Evolutionary conservation across 2,797 vertebrate species (phyloP), one percentile per base, ranked within the genome.

Genomic region (Crax fasciolata): DNA sequence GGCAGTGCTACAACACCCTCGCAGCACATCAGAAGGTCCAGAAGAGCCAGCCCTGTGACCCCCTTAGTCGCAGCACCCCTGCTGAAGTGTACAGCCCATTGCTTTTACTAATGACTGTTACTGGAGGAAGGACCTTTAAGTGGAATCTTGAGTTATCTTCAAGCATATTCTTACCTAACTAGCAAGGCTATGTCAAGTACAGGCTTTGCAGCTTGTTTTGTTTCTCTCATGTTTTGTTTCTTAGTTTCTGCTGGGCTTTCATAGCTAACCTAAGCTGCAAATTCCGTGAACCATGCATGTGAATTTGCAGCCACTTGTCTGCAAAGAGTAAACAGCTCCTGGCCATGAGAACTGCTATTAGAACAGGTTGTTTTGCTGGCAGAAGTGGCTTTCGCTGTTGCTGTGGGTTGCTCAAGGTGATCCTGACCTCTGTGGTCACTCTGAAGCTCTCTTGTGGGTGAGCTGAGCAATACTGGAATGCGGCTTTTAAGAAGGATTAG

Each of bases 401-500:
- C 70, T n/a, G 23, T n/a, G 57, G n/a, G 81, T 82, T 83, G 89
- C 72, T 62, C 81, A 93, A 91, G 79, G 89, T 58, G 43, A 95
- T 21, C 48, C 58, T 83, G 70, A 90, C 70, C 85, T 84, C 66
- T 84, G 66, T 78, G 70, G 58, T 75, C 44, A 51, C 32, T 23
- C 78, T 81, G 76, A 88, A 94, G 43, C 55, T 86, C 51, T 92
- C 32, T 83, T 87, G 68, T 58, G 78, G 76, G 54, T 6, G 13
- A 93, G 74, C 70, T 84, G 43, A 89, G 89, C 51, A 78, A 19
- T 23, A 44, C 25, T 71, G 63, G 86, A 87, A 90, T 55, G 68
- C 58, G 63, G 87, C 39, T 80, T 78, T 76, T 78, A 89, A 62
- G 20, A 59, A 1, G 18, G 49, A 78, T 89, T 93, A 77, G 58